Base-by-base conservation (phyloP, 53 echinoderm and acorn worm species). In the Paracentrotus lividus region DNA sequence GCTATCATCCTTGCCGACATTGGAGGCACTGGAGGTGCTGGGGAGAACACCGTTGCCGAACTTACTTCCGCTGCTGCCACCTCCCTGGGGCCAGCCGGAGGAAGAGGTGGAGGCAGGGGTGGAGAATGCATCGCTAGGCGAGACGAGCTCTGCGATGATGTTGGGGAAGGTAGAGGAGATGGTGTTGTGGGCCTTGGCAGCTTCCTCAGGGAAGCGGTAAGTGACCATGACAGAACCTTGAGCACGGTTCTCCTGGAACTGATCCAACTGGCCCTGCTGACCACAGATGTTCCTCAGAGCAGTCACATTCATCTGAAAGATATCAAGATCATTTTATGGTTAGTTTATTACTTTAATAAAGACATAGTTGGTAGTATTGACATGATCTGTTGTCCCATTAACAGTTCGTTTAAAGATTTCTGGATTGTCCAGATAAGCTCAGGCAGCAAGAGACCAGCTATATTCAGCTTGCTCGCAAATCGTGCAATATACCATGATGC, bases 141-240 rank as follows among this genome's bases (percentile, higher is more conserved):
- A 94, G 77, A 95, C 96, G 84, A 96, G 88, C 52, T 97, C 97
- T 57, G 94, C 96, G 52, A 88, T 94, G 58, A 95, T 93, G 86
- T 94, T 93, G 78, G 96, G 94, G 51, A 96, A 84, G 56, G 94
- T 94, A 88, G 93, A 93, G 72, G 93, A 90, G 84, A 99, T 94
- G 29, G 81, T 81, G 81, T 91, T 84, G 69, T 95, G 97, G 75
- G 97, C 97, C 90, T 97, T 96, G 92, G 94, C 53, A n/a, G 99
- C 99, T 44, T 99, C 99, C 14, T 97, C 97, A 15, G 94, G 93
- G 23, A 94, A 96, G 90, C 96, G 95, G 93, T 96, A 99, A 59
- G 93, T 94, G 34, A 99, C 95, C 97, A 97, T 90, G 91, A 96
- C 96, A 20, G 95, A 95, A 84, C 97, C 96, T 85, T 99, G 99